Evolutionary conservation across 2,888 invertebrate genomes (phyloP).

Genomic region (Plagiodera versicolora): DNA sequence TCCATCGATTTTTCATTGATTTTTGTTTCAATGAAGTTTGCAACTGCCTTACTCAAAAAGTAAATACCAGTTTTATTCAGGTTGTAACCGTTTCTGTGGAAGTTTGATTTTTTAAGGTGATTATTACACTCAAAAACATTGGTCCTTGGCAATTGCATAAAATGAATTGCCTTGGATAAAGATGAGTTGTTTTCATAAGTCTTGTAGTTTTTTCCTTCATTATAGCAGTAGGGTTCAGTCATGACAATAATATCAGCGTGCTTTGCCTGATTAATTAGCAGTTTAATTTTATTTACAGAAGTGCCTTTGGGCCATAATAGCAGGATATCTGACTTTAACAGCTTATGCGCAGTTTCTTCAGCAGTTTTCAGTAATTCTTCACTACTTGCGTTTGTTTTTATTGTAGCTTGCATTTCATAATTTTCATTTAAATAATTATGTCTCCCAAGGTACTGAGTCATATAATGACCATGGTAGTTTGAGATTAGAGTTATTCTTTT

Average conservation of each 20-base stretch:
- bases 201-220: constrained; percentile 3
- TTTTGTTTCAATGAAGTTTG: neutral
- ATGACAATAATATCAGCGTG: neutral
- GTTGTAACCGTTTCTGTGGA: neutral
- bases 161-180: constrained; percentile 2
- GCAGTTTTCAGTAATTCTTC: neutral
- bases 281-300: neutral
- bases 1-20: neutral
- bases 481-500: neutral
- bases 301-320: constrained; percentile 2
- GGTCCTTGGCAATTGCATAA: neutral
- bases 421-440: neutral
- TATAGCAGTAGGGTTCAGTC: constrained; percentile 2
- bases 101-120: neutral
- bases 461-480: constrained; percentile 2
- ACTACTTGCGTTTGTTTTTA: constrained; percentile 4
- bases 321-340: constrained; percentile 1
- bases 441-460: constrained; percentile 2
- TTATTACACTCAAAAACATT: constrained; percentile 7
- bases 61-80: neutral
- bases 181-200: constrained; percentile 4
- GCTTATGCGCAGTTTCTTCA: constrained; percentile 2
- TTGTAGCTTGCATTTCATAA: constrained; percentile 5
- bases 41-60: constrained; percentile 4
- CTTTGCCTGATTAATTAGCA: neutral